A percentile compares a stretch with the other conserved stretches of the same genome.
Evolutionary conservation across 2,113 vertebrate species (phyloP).

Genomic region (Chlorodrepanis virens): DNA sequence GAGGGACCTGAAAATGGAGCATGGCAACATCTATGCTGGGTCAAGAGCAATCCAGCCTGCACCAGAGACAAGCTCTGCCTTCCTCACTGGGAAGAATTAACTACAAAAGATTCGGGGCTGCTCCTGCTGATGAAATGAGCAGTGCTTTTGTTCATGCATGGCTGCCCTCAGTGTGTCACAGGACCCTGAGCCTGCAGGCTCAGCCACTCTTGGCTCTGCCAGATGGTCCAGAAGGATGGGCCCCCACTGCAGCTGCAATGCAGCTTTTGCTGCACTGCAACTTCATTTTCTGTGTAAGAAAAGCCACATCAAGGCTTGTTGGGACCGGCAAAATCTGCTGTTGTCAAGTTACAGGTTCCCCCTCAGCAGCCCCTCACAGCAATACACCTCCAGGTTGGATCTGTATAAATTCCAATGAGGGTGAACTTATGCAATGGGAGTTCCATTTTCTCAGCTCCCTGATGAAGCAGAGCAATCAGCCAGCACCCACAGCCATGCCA

Average conservation of each 20-base stretch:
- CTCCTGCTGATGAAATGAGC: background rate
- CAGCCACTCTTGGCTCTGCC: background rate
- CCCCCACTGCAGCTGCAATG: background rate
- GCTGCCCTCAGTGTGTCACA: background rate
- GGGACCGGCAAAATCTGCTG: background rate
- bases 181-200: background rate
- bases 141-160: background rate
- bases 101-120: background rate
- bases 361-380: background rate
- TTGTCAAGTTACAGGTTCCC: background rate
- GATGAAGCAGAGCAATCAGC: background rate
- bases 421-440: rapidly evolving
- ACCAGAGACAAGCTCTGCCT: background rate
- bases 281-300: rapidly evolving
- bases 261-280: background rate
- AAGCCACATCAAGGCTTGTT: background rate
- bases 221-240: background rate
- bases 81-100: background rate
- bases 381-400: background rate
- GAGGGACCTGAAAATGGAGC: background rate
- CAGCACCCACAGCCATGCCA: background rate
- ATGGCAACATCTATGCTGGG: rapidly evolving
- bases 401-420: background rate
- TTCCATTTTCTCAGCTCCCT: background rate
- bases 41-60: background rate